Conservation (phyloP, 2,113 vertebrate genomes). For the Protobothrops mucrosquamatus region DNA sequence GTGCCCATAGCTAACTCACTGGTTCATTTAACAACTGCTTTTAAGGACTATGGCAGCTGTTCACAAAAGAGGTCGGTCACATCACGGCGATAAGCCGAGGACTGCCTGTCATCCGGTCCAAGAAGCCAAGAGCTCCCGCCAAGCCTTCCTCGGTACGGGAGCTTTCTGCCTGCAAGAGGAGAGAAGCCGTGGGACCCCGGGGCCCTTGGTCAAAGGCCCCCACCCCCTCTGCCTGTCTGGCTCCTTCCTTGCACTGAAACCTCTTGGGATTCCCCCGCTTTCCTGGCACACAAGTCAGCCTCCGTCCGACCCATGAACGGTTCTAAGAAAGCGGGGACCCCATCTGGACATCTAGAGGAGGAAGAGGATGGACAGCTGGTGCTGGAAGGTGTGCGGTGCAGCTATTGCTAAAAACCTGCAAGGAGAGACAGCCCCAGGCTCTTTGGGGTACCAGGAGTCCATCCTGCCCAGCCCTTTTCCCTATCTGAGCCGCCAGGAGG, state of each 20-base stretch:
- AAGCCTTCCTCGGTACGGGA: not conserved
- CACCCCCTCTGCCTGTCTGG: not conserved
- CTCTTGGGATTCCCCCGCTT: not conserved
- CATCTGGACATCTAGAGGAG: not conserved
- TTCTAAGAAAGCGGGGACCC: not conserved
- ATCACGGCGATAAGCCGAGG: not conserved
- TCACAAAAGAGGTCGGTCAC: not conserved
- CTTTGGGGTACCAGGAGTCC: not conserved
- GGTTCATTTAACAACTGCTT: not conserved
- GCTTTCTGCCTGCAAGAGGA: not conserved
- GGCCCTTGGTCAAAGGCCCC: not conserved
- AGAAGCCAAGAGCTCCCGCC: slow-evolving; percentile 27
- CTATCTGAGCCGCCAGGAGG: not conserved
- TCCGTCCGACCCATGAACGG: not conserved
- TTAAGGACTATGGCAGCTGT: not conserved
- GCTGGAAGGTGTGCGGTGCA: not conserved
- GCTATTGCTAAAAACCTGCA: not conserved
- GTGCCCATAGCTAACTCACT: not conserved
- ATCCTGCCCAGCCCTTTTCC: not conserved
- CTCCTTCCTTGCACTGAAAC: not conserved
- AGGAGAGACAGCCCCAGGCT: not conserved
- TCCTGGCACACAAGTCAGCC: not conserved
- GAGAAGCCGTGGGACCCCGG: not conserved
- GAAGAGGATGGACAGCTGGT: too few species aligned
- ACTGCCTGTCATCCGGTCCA: slow-evolving; percentile 18